Conservation (phyloP, 2,113 vertebrate species). For the Cynopterus brachyotis region DNA sequence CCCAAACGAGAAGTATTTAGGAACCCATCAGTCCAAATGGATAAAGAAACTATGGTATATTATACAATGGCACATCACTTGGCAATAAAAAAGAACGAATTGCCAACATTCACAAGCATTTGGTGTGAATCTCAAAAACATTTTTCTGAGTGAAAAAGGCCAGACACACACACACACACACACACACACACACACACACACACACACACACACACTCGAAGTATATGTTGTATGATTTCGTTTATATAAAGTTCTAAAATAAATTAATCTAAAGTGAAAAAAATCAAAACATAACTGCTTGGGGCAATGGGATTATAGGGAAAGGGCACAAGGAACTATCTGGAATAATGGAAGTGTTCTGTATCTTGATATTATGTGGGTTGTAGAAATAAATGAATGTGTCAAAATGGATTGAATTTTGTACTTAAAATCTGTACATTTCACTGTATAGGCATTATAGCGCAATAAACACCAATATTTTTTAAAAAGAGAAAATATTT, state of each 20-base stretch:
- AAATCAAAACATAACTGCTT: not conserved
- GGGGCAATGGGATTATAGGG: not conserved
- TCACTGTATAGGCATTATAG: not conserved
- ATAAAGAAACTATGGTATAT: not conserved
- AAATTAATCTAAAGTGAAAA: not conserved
- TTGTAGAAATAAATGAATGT: not conserved
- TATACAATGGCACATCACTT: not conserved
- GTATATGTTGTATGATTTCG: not conserved
- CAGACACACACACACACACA: not conserved
- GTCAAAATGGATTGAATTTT: not conserved
- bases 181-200: not conserved
- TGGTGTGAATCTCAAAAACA: not conserved
- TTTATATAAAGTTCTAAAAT: not conserved
- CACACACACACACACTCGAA: not conserved
- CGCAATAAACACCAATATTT: not conserved
- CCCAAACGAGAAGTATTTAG: not conserved
- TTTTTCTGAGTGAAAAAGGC: not conserved
- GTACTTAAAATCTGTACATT: not conserved
- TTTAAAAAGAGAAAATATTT: not conserved
- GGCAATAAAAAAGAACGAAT: not conserved
- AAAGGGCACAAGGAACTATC: not conserved
- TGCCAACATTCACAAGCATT: not conserved
- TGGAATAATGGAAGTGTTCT: not conserved
- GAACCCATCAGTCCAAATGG: not conserved
- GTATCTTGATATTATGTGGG: not conserved